Evolutionary conservation across 2,113 vertebrate species (phyloP).

Genomic region (Microtus montanus): DNA sequence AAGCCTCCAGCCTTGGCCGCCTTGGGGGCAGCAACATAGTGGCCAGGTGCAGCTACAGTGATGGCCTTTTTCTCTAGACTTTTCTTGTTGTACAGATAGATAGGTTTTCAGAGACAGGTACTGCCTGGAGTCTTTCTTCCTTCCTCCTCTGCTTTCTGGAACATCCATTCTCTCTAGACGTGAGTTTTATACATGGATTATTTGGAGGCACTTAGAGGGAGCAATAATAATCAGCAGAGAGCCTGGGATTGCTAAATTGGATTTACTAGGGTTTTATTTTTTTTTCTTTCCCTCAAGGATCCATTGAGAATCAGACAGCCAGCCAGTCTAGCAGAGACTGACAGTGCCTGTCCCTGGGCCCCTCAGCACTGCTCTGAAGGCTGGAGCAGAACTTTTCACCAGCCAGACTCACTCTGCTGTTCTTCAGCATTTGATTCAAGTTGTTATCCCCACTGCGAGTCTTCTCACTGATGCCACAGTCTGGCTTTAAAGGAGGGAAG

Average conservation of each 20-base stretch:
- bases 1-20: too few relatives aligned
- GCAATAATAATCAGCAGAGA: slow-evolving; percentile 20
- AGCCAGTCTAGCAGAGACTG: neutral
- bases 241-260: slow-evolving; percentile 49
- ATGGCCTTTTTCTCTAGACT: neutral
- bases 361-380: neutral
- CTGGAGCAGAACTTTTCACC: neutral
- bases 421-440: neutral
- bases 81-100: neutral
- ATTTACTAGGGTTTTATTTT: slow-evolving; percentile 56
- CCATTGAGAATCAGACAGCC: slow-evolving; percentile 32
- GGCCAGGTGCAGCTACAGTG: neutral
- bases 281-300: slow-evolving; percentile 54
- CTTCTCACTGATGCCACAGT: neutral
- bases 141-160: neutral
- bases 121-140: neutral
- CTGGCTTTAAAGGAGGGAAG: neutral
- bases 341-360: neutral
- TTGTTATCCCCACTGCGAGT: neutral
- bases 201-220: slow-evolving; percentile 49
- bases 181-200: slow-evolving; percentile 37
- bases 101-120: neutral
- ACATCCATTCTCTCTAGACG: neutral
- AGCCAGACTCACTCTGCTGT: neutral
- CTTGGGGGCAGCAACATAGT: neutral